Evolutionary conservation across 1,140 invertebrate species (phyloP).

Genomic region (Drosophila ironensis): DNA sequence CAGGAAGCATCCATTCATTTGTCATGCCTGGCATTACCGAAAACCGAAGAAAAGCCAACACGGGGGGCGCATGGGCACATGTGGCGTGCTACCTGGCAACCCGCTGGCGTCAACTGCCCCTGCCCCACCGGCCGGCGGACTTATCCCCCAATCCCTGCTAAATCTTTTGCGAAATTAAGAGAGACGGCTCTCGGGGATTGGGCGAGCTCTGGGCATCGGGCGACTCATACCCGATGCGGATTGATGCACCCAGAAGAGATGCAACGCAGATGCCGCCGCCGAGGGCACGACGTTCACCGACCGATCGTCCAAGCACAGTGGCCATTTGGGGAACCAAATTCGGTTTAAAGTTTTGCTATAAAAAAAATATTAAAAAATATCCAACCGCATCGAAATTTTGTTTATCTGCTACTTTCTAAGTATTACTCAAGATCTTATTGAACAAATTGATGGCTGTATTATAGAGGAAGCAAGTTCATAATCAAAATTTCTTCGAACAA

Average conservation of each 20-base stretch:
- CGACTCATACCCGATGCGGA: slow-evolving; percentile 1
- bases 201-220: slow-evolving; percentile 29
- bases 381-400: no score
- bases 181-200: slow-evolving; percentile 16
- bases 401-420: no score
- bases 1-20: slow-evolving; percentile 79
- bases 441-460: no score
- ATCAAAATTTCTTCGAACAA: no score
- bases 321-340: no score
- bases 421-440: no score
- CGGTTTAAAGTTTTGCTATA: no score
- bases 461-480: no score
- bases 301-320: no score
- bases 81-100: slow-evolving; percentile 40
- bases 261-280: slow-evolving; percentile 16
- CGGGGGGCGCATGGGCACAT: slow-evolving; percentile 25
- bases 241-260: slow-evolving; percentile 32
- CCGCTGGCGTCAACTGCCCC: background rate
- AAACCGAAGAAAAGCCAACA: slow-evolving; percentile 14
- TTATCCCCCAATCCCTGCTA: background rate
- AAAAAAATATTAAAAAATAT: no score
- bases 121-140: background rate
- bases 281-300: slow-evolving; percentile 49
- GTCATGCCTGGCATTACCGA: slow-evolving; percentile 52
- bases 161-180: slow-evolving; percentile 20